These are phyloP conservation scores for Lottia gigantea DNA, from an alignment of 2,888 invertebrate species.

Conservation along the genomic window DNA sequence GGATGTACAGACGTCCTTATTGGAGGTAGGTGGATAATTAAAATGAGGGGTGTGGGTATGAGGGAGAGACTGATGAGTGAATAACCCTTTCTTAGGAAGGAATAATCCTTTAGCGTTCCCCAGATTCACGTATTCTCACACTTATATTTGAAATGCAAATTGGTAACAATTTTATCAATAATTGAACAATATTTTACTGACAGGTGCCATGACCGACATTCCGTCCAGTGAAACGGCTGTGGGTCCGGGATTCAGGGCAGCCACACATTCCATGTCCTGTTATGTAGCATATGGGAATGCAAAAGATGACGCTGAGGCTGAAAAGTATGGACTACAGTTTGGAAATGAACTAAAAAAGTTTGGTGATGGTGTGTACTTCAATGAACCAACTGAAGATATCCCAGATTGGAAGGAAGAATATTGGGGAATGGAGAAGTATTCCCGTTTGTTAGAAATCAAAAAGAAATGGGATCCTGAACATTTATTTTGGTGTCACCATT, in stretches of 20 bases:
- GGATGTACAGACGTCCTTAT: background rate
- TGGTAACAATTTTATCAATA: too few species aligned
- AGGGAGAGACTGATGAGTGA: too few species aligned
- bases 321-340: conserved; percentile 18
- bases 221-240: background rate
- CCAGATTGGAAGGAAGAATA: conserved; percentile 43
- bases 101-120: too few species aligned
- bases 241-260: background rate
- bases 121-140: too few species aligned
- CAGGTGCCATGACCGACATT: background rate
- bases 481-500: conserved; percentile 46
- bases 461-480: conserved; percentile 41
- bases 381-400: conserved; percentile 41
- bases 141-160: too few species aligned
- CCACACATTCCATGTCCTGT: background rate
- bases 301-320: background rate
- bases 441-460: conserved; percentile 41
- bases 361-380: conserved; percentile 43
- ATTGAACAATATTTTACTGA: too few species aligned
- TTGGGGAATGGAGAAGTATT: conserved; percentile 45
- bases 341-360: conserved; percentile 24
- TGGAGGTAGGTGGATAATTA: background rate
- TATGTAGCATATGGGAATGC: background rate
- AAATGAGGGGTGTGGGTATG: too few species aligned
- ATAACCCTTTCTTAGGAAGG: too few species aligned